Conservation (phyloP, 2,888 invertebrate species). For the Erebia epiphron region DNA sequence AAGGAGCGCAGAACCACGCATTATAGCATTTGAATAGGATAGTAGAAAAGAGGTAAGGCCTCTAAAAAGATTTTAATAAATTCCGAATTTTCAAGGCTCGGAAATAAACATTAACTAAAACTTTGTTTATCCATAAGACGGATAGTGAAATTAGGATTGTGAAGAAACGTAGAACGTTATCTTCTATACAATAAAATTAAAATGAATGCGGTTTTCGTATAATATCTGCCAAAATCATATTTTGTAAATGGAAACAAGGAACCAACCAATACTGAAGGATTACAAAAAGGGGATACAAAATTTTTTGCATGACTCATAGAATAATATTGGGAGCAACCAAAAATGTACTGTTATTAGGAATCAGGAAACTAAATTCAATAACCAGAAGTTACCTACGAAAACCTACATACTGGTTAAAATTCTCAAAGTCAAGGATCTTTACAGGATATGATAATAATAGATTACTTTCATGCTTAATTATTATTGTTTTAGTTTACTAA, state of each 20-base stretch:
- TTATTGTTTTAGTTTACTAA: constrained; percentile 34
- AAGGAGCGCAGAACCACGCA: too few relatives aligned
- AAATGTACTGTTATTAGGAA: constrained; percentile 23
- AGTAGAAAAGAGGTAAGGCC: too few relatives aligned
- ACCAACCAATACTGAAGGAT: neutral
- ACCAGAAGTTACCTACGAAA: constrained; percentile 37
- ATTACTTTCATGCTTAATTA: constrained; percentile 41
- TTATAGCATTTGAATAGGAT: too few relatives aligned
- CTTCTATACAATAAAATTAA: too few relatives aligned
- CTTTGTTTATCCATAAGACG: too few relatives aligned
- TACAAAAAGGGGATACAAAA: neutral
- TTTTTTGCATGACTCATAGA: constrained; percentile 20
- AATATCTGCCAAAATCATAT: too few relatives aligned
- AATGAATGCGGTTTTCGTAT: too few relatives aligned
- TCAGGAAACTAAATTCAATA: constrained; percentile 29
- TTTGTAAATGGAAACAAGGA: neutral
- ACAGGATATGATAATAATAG: constrained; percentile 30
- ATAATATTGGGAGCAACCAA: constrained; percentile 5
- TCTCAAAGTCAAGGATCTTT: constrained; percentile 37
- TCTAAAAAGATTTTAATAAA: too few relatives aligned
- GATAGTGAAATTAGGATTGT: too few relatives aligned
- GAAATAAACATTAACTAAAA: too few relatives aligned
- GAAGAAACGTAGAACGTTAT: too few relatives aligned
- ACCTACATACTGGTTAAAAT: constrained; percentile 39
- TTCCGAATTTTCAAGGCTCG: too few relatives aligned